A percentile compares a stretch with the other conserved stretches of the same genome.
These are phyloP conservation scores for Periophthalmus modestus DNA, from an alignment of 2,113 vertebrate species.

Conservation along the genomic window DNA sequence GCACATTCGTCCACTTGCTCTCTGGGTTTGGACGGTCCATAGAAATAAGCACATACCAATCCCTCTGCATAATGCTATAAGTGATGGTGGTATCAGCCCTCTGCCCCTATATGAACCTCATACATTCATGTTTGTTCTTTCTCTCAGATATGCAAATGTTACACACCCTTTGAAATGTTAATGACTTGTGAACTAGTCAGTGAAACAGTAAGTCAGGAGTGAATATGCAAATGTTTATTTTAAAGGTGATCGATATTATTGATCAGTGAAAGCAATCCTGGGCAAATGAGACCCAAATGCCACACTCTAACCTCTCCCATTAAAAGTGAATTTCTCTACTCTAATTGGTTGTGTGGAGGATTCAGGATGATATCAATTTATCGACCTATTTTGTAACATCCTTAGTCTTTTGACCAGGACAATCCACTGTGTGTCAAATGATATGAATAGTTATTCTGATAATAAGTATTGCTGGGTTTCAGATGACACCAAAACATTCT, in stretches of 20 bases:
- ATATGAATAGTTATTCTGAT: too few species aligned
- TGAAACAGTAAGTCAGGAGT: background rate
- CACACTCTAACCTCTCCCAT: too few species aligned
- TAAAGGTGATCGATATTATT: background rate
- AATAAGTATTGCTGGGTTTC: too few species aligned
- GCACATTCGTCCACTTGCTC: background rate
- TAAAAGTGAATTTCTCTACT: too few species aligned
- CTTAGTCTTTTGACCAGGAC: too few species aligned
- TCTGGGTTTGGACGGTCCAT: background rate
- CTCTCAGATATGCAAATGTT: background rate
- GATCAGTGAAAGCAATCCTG: too few species aligned
- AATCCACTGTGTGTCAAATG: background rate
- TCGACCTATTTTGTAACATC: too few species aligned
- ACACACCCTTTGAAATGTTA: background rate
- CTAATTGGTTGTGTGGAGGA: too few species aligned
- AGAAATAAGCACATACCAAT: conserved; percentile 4
- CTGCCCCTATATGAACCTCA: background rate
- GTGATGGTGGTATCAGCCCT: background rate
- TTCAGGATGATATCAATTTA: too few species aligned
- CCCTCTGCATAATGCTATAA: conserved; percentile 6
- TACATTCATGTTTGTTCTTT: background rate
- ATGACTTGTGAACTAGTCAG: background rate
- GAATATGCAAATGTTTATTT: background rate
- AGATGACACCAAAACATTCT: too few species aligned
- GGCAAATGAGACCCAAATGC: too few species aligned